These are phyloP conservation scores for Anthopleura xanthogrammica DNA, from an alignment of 92 coral and sea anemone species.

Conservation along the genomic window DNA sequence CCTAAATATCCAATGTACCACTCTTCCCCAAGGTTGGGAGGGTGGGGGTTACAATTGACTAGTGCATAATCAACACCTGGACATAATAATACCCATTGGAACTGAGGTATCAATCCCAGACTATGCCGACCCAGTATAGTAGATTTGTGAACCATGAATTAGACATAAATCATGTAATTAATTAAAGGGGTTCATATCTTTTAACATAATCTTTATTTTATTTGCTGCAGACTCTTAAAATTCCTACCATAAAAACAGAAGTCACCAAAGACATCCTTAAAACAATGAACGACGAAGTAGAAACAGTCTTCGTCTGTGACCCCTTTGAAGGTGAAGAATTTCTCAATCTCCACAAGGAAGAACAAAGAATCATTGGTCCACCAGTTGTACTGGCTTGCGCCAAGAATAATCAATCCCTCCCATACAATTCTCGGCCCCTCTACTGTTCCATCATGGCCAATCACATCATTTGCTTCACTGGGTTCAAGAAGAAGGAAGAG, in stretches of 20 bases:
- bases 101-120: too few species aligned
- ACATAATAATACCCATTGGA: too few species aligned
- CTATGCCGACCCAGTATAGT: too few species aligned
- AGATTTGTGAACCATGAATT: too few species aligned
- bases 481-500: constrained; percentile 85
- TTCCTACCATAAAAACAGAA: constrained; percentile 66
- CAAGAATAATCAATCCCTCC: constrained; percentile 71
- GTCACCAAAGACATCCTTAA: constrained; percentile 65
- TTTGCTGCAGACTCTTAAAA: constrained; percentile 59
- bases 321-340: constrained; percentile 97
- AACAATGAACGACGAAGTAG: constrained; percentile 60
- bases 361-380: constrained; percentile 90
- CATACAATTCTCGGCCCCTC: constrained; percentile 87
- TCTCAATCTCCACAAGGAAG: constrained; percentile 74
- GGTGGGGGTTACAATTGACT: too few species aligned
- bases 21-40: too few species aligned
- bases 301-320: constrained; percentile 86
- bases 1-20: too few species aligned
- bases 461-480: constrained; percentile 89
- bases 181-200: too few species aligned
- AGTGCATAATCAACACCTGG: too few species aligned
- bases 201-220: background rate
- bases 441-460: constrained; percentile 80
- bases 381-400: constrained; percentile 82
- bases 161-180: too few species aligned